phyloP scores from a whole-genome alignment of 1,140 invertebrate species.

The Bombus balteatus region DNA sequence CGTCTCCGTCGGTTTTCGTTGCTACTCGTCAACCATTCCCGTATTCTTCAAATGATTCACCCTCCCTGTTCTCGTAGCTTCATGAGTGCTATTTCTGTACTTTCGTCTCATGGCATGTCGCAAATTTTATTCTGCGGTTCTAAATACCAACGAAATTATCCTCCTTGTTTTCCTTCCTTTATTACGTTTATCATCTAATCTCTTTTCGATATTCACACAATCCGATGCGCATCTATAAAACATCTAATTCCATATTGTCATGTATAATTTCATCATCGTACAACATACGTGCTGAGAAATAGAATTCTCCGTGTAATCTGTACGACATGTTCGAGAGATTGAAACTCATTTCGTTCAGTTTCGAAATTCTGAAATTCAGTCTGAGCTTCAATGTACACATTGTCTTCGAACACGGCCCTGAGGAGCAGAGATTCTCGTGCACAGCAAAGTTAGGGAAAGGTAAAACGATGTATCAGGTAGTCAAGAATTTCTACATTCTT shows the following conservation, averaged over 20 bases:
- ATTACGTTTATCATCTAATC: neutral
- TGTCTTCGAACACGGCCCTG: constrained; percentile 12
- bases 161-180: neutral
- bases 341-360: neutral
- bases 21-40: constrained; percentile 44
- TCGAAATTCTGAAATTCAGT: neutral
- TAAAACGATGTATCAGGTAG: constrained; percentile 61
- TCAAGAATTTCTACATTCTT: constrained; percentile 74
- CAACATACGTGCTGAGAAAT: neutral
- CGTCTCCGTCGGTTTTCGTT: constrained; percentile 35
- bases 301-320: neutral
- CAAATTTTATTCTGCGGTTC: neutral
- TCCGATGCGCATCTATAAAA: neutral
- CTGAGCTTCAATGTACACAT: no score
- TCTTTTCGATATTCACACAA: no score
- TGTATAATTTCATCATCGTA: constrained; percentile 15
- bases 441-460: neutral
- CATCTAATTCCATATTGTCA: neutral
- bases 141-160: neutral
- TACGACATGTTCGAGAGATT: neutral
- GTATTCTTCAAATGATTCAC: constrained; percentile 16
- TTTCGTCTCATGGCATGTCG: neutral
- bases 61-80: neutral
- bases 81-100: no score
- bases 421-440: neutral